A percentile compares a stretch with the other conserved stretches of the same genome.
phyloP scores from a whole-genome alignment of 2,888 invertebrate genomes.

The Tiliacea citrago region DNA sequence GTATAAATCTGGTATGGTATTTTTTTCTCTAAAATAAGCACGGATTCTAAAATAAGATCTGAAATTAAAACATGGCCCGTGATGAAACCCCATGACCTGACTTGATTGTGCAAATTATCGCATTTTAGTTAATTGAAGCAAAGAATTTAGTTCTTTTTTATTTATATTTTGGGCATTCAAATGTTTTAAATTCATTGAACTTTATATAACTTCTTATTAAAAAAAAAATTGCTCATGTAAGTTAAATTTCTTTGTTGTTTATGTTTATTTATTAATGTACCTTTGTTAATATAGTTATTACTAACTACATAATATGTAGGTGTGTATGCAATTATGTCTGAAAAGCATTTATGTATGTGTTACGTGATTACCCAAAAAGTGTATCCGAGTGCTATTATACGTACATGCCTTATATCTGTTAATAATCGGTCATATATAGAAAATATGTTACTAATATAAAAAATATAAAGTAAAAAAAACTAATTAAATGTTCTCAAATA shows the following conservation, averaged over 20 bases:
- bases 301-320: constrained; percentile 44
- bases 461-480: constrained; percentile 21
- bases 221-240: constrained; percentile 53
- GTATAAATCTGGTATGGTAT: not conserved
- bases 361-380: constrained; percentile 46
- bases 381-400: constrained; percentile 60
- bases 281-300: constrained; percentile 39
- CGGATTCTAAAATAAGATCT: constrained; percentile 43
- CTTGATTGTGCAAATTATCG: constrained; percentile 30
- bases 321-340: constrained; percentile 48
- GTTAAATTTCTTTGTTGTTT: constrained; percentile 39
- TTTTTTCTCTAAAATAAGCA: constrained; percentile 8
- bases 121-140: constrained; percentile 14
- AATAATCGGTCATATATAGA: constrained; percentile 49
- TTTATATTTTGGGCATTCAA: constrained; percentile 10
- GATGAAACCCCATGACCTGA: constrained; percentile 55
- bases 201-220: constrained; percentile 1
- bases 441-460: constrained; percentile 46
- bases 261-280: constrained; percentile 47
- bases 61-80: constrained; percentile 48
- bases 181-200: constrained; percentile 7
- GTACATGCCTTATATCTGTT: constrained; percentile 66
- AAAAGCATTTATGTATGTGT: constrained; percentile 55
- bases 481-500: constrained; percentile 17
- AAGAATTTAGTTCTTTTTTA: constrained; percentile 16